Percentiles rank a stretch among this genome's conserved stretches.
These are phyloP conservation scores for Chromobotia macracanthus DNA, from an alignment of 2,797 vertebrate genomes.

Conservation along the genomic window DNA sequence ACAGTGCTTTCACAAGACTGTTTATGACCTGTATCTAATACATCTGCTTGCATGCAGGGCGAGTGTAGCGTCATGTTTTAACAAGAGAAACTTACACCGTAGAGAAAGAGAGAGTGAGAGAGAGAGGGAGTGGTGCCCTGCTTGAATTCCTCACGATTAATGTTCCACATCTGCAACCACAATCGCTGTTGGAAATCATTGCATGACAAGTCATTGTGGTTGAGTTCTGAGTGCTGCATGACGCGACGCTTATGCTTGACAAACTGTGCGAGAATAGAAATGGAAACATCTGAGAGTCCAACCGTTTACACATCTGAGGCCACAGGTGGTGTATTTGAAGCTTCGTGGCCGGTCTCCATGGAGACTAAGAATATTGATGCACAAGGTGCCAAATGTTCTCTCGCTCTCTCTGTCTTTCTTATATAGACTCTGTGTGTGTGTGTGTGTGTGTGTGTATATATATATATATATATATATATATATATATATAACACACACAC, in stretches of 20 bases:
- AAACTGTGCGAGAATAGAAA: constrained; percentile 24
- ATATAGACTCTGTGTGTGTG: no score
- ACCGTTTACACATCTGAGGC: constrained; percentile 24
- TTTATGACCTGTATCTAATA: constrained; percentile 38
- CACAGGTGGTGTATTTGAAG: constrained; percentile 39
- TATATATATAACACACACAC: no score
- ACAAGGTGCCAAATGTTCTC: constrained; percentile 2
- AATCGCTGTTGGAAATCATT: constrained; percentile 27
- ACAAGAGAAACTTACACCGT: constrained; percentile 32
- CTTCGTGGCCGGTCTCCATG: constrained; percentile 30
- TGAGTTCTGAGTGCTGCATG: background rate
- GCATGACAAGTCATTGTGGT: constrained; percentile 37
- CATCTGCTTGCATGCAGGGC: constrained; percentile 27
- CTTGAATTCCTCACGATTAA: constrained; percentile 35
- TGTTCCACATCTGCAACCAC: constrained; percentile 27
- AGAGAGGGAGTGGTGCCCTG: background rate
- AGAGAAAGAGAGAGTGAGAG: background rate
- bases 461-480: no score
- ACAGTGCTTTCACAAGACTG: background rate
- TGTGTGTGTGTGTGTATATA: no score
- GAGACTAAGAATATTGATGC: constrained; percentile 32
- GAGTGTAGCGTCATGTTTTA: constrained; percentile 24
- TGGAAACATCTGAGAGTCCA: constrained; percentile 15
- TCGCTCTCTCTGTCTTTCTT: background rate
- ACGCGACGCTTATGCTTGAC: background rate